Evolutionary conservation across 2,888 invertebrate genomes (phyloP), one percentile per base, ranked within the genome.

Genomic region (Dicyrtoma fusca): DNA sequence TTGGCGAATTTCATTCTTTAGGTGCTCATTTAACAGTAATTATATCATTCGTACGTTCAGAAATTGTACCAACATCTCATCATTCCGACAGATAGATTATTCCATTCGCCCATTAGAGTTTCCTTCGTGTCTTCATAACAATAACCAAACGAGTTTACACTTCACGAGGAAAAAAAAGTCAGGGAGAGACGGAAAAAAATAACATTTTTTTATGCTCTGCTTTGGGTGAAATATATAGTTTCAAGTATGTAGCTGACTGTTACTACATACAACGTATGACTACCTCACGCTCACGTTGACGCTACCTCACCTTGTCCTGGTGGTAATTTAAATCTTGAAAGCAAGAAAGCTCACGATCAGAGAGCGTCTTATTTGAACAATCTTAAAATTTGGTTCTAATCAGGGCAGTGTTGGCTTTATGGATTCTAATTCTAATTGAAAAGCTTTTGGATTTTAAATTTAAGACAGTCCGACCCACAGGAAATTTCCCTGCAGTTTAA

Each of bases 1-100:
- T 65, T 65, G 25, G 34, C 17, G 17, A 51, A 49, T 65, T 65
- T 49, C 47, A n/a, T 25, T 65, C 51, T 26, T 6, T 1, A 65
- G 65, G 65, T 65, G 65, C 49, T 21, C 65, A 51, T 65, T 65
- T 65, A 65, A 65, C 65, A 49, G 65, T 65, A 65, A 65, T 65
- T 65, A 65, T 65, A 49, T 65, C 65, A 65, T 65, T 65, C 45
- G 34, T 11, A 25, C 25, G 34, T 3, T 21, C 25, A n/a, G 45
- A 17, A 21, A 21, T 62, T 23, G 23, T 44, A 19, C 44, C 19
- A 49, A 26, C 14, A 25, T 10, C 21, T 51, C 51, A 5, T 23
- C 49, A 51, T 25, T 49, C 61, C 34, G 17, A 61, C 34, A 61
- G 42, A 63, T 25, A 47, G 23, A 47, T 49, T 47, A 34, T 63